A percentile compares a stretch with the other conserved stretches of the same genome.
phyloP scores from a whole-genome alignment of 2,888 invertebrate genomes.

The Tetranychus piercei region DNA sequence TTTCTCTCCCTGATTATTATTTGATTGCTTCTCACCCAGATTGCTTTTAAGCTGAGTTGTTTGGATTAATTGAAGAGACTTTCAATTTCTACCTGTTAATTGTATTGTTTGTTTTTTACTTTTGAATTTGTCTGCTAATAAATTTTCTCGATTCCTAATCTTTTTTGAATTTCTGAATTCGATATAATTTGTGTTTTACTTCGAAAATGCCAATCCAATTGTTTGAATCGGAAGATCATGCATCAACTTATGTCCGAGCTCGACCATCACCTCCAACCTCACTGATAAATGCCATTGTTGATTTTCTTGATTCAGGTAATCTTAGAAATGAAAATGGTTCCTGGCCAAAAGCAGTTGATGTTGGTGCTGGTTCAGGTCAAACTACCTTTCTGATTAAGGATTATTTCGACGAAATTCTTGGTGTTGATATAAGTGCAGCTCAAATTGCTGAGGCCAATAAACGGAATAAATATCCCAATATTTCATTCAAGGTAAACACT shows the following conservation, averaged over 20 bases:
- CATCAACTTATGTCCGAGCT: slow-evolving; percentile 19
- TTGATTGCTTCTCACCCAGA: background rate
- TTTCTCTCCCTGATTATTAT: background rate
- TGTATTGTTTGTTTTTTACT: background rate
- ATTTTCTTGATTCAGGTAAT: slow-evolving; percentile 19
- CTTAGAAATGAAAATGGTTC: slow-evolving; percentile 9
- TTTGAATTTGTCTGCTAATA: background rate
- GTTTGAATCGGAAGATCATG: slow-evolving; percentile 19
- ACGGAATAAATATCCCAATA: slow-evolving; percentile 24
- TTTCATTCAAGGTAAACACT: slow-evolving; percentile 27
- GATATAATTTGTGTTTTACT: background rate
- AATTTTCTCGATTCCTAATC: too few relatives aligned
- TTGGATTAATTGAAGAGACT: background rate
- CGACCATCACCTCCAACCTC: slow-evolving; percentile 17
- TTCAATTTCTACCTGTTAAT: background rate
- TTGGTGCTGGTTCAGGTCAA: slow-evolving; percentile 40
- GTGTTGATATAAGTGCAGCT: slow-evolving; percentile 35
- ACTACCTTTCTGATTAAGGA: slow-evolving; percentile 34
- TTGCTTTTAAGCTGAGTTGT: background rate
- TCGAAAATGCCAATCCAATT: background rate
- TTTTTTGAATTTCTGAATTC: too few relatives aligned
- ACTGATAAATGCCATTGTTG: slow-evolving; percentile 16
- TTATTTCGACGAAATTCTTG: slow-evolving; percentile 35
- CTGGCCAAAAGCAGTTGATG: slow-evolving; percentile 33
- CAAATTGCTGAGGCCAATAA: slow-evolving; percentile 33